These are phyloP conservation scores for Acrobasis consociella DNA, from an alignment of 2,888 invertebrate species.

Conservation along the genomic window DNA sequence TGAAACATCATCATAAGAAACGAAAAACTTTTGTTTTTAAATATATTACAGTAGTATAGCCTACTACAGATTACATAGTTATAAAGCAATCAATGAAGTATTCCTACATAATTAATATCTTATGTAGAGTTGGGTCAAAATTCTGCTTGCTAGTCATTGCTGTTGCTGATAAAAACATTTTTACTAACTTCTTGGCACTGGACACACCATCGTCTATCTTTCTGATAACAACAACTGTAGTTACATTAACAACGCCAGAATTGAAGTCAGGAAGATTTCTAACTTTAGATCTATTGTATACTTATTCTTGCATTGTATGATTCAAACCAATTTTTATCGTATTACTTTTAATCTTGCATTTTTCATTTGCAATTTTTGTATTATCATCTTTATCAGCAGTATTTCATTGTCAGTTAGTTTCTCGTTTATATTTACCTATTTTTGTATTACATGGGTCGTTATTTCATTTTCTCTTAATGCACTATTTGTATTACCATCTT, in stretches of 20 bases:
- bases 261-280: slow-evolving; percentile 8
- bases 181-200: background rate
- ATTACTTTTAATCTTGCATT: background rate
- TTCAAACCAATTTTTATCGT: background rate
- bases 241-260: background rate
- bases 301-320: background rate
- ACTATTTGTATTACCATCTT: too few relatives aligned
- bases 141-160: background rate
- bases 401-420: slow-evolving; percentile 4
- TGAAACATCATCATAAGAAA: too few relatives aligned
- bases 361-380: slow-evolving; percentile 7
- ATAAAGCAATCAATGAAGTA: too few relatives aligned
- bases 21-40: too few relatives aligned
- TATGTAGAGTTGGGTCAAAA: background rate
- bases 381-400: slow-evolving; percentile 9
- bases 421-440: background rate
- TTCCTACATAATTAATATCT: too few relatives aligned
- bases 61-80: too few relatives aligned
- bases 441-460: too few relatives aligned
- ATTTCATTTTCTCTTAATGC: too few relatives aligned
- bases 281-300: background rate
- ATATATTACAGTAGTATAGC: too few relatives aligned
- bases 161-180: background rate
- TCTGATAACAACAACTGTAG: background rate
- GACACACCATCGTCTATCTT: background rate